Evolutionary conservation across 2,797 vertebrate genomes (phyloP), one percentile per base, ranked within the genome.

Genomic region (Crenichthys baileyi): DNA sequence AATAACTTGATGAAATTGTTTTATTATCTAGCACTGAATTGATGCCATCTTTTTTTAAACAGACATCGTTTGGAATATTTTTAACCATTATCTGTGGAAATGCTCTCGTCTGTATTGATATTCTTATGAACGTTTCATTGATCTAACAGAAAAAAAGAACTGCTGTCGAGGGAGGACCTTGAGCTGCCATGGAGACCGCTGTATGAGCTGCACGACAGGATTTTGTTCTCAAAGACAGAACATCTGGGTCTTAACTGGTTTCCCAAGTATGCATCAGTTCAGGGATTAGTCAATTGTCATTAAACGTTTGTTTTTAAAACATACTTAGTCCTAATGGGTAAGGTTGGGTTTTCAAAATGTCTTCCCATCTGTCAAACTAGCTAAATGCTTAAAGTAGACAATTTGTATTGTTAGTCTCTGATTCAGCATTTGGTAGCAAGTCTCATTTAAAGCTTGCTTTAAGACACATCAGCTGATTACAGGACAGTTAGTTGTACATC

Each of bases 181-280:
- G 97, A 99, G 93, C 96, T 99, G 91, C 96, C 96, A 13, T 99
- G 98, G 98, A 95, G 96, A 94, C 98, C 98, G 0, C 95, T 99
- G 85, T 97, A 98, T 83, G 97, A 99, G 89, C 96, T 99, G 90
- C 85, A 99, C 71, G 98, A 99, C 91, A 96, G 97, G 92, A 98
- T 99, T 89, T 95, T 99, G 18, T 99, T 98, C 90, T 99, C 98
- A 63, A 99, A 99, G 93, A 99, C 97, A 0, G 98, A 99, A 90
- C 97, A 99, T 89, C 96, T 99, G 79, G 98, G 98, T 85, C 96
- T 99, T 89, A 99, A 98, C 94, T 99, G 98, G 98, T 99, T 99
- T 95, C 98, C 98, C 79, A 99, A 98, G 98, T 99, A 99, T 92
- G 96, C 90, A 73, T 87, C 31, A 73, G n/a, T 81, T 79, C 22